Evolutionary conservation across 2,113 vertebrate genomes (phyloP), one percentile per base, ranked within the genome.

Genomic region (Rhadina sibilatrix): DNA sequence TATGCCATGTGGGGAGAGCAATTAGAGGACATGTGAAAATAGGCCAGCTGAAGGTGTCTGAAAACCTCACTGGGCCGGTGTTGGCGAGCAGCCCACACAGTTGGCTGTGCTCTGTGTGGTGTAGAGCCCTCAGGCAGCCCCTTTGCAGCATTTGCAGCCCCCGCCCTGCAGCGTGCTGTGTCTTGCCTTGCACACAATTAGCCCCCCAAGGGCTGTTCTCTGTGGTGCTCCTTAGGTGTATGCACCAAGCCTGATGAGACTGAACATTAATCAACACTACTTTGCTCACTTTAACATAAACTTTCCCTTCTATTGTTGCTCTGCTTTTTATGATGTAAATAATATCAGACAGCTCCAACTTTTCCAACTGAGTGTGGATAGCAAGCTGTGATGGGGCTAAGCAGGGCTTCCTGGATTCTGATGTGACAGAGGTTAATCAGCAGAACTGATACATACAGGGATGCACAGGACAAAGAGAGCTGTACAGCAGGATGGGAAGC

Each of bases 141-240:
- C 42, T 64, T 15, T 0, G 0, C 63, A 50, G 42, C 0, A 0
- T 0, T 1, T 2, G 0, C 46, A 64, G 69, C 47, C 60, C 22
- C n/a, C 6, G 25, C 38, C 25, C 38, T 25, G 47, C 42, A 30
- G 42, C 3, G 0, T 40, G 80, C 80, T 71, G 38, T 10, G 40
- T 68, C 81, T 64, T 94, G 86, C 69, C 72, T 56, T 0, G 0
- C 40, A 75, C 65, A 64, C 52, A 90, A 69, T 52, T 42, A 90
- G 23, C 50, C 35, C 59, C 68, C 33, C 10, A 9, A 7, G 72
- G 46, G n/a, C 77, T 68, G 42, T 31, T 83, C 80, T 84, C 87
- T 35, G 18, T 19, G 0, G 19, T 50, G 68, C 56, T 89, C 9
- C 1, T 91, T 87, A 92, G 77, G 68, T n/a, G 47, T 37, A 49